Base-by-base conservation (phyloP, 2,888 invertebrate species). In the Dusona sp. region DNA sequence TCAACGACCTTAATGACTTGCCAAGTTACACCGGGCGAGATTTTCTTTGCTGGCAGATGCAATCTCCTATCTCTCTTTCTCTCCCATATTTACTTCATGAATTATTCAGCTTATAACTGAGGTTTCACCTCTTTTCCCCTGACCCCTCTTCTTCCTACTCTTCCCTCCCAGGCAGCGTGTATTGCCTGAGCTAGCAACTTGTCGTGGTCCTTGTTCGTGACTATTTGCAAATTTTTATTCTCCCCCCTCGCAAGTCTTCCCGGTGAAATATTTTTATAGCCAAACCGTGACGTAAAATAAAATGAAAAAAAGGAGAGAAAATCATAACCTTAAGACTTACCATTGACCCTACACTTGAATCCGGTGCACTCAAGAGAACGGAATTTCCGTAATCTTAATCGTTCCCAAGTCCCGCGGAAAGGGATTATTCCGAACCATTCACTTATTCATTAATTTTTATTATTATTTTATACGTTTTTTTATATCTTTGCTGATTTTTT, bases 1-100 rank as follows among this genome's bases (percentile, higher is more conserved):
- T 84, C 84, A 85, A 86, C 87, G 90, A 91, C 91, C 92, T 92
- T 92, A 88, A 89, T 87, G 90, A 87, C 89, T 89, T 88, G 83
- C 88, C 85, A 87, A 89, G 70, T 89, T 79, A 88, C 87, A 87
- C 84, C 83, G 75, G 73, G 77, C 78, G 80, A 79, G 80, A 79
- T 85, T 87, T 29, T 87, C 82, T 88, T 83, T 85, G 57, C 85
- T 54, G 78, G 73, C 73, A 75, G 82, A 87, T 87, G 87, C 83
- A 86, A 88, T 87, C 86, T 82, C 83, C 72, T 83, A 42, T 81
- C 42, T 79, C n/a, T 81, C 90, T 93, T 90, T 92, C 91, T 92
- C 91, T 92, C 90, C 91, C 42, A 29, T 57, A 75, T 65, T 77
- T 84, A 87, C 86, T 85, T 85, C 86, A 90, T 89, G 90, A 88